Evolutionary conservation across 2,113 vertebrate species (phyloP).

Genomic region (Struthidea cinerea): DNA sequence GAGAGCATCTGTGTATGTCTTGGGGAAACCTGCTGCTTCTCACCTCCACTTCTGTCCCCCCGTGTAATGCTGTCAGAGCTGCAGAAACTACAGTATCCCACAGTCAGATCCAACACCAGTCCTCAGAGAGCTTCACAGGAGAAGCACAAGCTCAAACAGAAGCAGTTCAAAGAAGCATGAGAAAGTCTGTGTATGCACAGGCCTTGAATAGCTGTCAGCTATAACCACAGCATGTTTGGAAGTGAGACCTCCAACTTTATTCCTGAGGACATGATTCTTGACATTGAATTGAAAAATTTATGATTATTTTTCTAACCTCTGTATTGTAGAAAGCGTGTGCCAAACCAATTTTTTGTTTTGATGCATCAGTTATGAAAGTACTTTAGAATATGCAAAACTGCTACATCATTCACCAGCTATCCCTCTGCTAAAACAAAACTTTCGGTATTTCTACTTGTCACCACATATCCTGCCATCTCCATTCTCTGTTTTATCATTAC

Average conservation of each 20-base stretch:
- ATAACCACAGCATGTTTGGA: neutral
- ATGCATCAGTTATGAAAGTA: neutral
- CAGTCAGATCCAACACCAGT: neutral
- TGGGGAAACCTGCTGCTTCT: neutral
- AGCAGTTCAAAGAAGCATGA: neutral
- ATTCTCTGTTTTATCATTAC: neutral
- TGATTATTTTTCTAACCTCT: neutral
- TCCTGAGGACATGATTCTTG: neutral
- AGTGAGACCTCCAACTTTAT: neutral
- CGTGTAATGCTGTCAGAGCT: accelerated
- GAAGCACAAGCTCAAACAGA: neutral
- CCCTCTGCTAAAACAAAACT: neutral
- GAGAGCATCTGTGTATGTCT: neutral
- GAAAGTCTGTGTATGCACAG: neutral
- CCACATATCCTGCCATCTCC: neutral
- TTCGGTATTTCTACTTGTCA: neutral
- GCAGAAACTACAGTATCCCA: neutral
- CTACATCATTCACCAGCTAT: neutral
- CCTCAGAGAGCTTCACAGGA: neutral
- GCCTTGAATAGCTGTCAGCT: neutral
- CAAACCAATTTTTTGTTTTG: neutral
- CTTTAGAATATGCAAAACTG: neutral
- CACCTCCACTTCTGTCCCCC: neutral
- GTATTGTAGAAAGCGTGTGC: neutral
- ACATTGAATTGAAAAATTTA: neutral